Evolutionary conservation across 2,797 vertebrate species (phyloP), one percentile per base, ranked within the genome.

Genomic region (Lutra lutra): DNA sequence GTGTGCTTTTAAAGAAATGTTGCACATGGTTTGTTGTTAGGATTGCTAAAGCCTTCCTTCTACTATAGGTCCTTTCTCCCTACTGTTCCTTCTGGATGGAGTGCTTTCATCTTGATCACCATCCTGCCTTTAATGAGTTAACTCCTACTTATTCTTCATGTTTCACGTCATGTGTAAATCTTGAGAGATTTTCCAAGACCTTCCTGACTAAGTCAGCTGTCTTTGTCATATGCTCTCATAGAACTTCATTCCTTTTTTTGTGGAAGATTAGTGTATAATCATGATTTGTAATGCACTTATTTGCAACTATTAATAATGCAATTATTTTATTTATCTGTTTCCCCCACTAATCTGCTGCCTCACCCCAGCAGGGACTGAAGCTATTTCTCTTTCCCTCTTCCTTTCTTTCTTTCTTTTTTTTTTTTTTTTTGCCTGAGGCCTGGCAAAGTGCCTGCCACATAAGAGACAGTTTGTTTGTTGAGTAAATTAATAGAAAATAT

Each of bases 311-410:
- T 88, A 82, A 75, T 92, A 86, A 86, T 89, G 13, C 10, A 58
- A 54, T 95, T 95, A 94, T 64, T 96, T 92, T 91, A 94, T 94
- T 89, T 94, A 86, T 84, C 58, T 92, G 14, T 94, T 91, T 80
- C 54, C 46, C 17, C 32, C 40, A 54, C 9, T 91, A 48, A 88
- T 95, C 78, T 89, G 64, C 66, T 93, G 29, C 46, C 51, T 96
- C 29, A 72, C 29, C 32, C 25, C 83, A 87, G 70, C 35, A 86
- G 68, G 38, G 51, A 54, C 14, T 89, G 27, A 54, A 80, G 15
- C 10, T 94, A 1, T 94, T 48, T 70, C 2, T 1, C 15, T 8
- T 51, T 93, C 14, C 14, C 4, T 46, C 23, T 27, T 3, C 29
- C 7, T 29, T 14, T 4, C 23, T 13, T 95, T 56, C 54, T 56